Evolutionary conservation across 2,888 invertebrate genomes (phyloP).

Genomic region (Troides oblongomaculatus): DNA sequence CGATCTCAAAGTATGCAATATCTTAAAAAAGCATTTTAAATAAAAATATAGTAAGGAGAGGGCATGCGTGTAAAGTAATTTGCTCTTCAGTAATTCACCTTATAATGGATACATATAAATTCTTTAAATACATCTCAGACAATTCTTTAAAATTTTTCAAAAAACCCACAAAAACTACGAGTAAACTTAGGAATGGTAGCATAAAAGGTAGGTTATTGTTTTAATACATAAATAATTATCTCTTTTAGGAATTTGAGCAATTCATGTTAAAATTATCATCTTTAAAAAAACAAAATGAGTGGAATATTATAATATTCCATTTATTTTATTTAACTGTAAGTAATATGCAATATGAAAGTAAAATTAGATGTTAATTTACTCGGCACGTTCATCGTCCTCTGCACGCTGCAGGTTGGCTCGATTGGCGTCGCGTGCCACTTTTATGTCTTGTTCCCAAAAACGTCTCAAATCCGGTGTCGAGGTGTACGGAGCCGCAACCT

Average conservation of each 20-base stretch:
- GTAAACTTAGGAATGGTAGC: no score
- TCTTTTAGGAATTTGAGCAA: neutral
- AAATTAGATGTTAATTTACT: conserved; percentile 48
- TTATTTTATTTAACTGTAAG: neutral
- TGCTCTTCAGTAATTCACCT: no score
- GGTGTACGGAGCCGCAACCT: conserved; percentile 89
- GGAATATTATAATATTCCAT: no score
- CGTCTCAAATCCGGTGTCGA: conserved; percentile 86
- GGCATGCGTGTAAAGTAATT: no score
- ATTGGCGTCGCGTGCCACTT: conserved; percentile 85
- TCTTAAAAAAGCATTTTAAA: no score
- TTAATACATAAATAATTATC: neutral
- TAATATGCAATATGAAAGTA: conserved; percentile 8
- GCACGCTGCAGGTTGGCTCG: conserved; percentile 80
- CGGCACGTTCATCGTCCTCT: conserved; percentile 73
- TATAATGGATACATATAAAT: no score
- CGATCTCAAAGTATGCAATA: no score
- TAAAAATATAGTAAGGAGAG: no score
- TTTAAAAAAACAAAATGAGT: neutral
- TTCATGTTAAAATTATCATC: neutral
- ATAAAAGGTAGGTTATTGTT: neutral
- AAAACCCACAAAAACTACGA: no score
- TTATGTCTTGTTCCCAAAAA: conserved; percentile 91
- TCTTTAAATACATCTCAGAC: no score
- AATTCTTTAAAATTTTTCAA: no score